Base-by-base conservation (phyloP, 2,113 vertebrate genomes). In the Laterallus jamaicensis region DNA sequence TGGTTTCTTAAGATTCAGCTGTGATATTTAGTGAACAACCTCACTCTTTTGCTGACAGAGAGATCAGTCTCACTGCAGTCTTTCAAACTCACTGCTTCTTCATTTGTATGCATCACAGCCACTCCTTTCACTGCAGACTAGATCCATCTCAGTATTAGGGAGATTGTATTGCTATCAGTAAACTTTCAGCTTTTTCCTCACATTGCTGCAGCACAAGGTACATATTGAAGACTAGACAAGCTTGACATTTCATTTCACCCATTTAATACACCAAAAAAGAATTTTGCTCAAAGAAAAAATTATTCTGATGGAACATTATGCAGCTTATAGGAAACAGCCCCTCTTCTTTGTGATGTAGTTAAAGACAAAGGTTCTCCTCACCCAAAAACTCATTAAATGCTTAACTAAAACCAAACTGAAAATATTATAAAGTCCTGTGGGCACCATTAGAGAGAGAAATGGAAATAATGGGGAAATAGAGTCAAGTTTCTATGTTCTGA, bases 141-240 rank as follows among this genome's bases (percentile, higher is more conserved):
- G 82, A 88, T 94, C 88, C 68, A 21, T 84, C 93, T 86, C 80
- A 32, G 90, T 42, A 71, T 92, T 82, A 81, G 66, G 64, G 66
- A 93, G 86, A 93, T 96, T 86, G 90, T 91, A 24, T 13, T 66
- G 54, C 86, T 95, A 83, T 69, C 92, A 78, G 66, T 14, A 75
- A 86, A 6, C 62, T 47, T 84, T 81, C 80, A 90, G 49, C 12
- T 83, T 86, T 91, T 92, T 39, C 62, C 77, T 88, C 86, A 86
- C 42, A 9, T 60, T 93, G 64, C 73, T 71, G 39, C 78, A 88
- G 35, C 86, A 73, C 28, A 59, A 79, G 54, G 39, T 86, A 73
- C 42, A 31, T 66, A 71, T 54, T 78, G 80, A 82, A 92, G 88
- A 44, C 47, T 37, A 66, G 86, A 93, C 78, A 76, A 83, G 54